Evolutionary conservation across 2,113 vertebrate species (phyloP), one percentile per base, ranked within the genome.

Genomic region (Micromys minutus): DNA sequence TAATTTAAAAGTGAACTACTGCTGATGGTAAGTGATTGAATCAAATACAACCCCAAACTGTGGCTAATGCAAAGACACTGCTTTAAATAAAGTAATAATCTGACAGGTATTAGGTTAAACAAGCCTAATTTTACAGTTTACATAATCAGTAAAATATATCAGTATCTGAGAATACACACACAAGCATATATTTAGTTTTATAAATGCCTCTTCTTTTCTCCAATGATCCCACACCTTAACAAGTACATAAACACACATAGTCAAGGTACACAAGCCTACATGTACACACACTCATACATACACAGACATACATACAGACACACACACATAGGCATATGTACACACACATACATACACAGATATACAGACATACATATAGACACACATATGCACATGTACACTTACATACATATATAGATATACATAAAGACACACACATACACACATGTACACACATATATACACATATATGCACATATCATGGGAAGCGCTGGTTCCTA

Each of bases 21-120:
- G 63, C 29, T 13, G 17, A 50, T 29, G 26, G 39, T 26, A 31
- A 77, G 24, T 50, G 75, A 77, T 57, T 52, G 50, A 92, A 84
- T 17, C 17, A 79, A 83, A 15, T 71, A 24, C 39, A 50, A 93
- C 75, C 59, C 59, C 3, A 17, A 76, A 57, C 59, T 72, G 72
- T 88, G 81, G 7, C 69, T 74, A 95, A 59, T 55, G 55, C 90
- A 57, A 90, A 92, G 63, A 59, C 39, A 55, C 11, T 45, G 13
- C 55, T 92, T 83, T 31, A 72, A 77, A 90, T 45, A 83, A 76
- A 90, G 87, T 39, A 87, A 71, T 71, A 69, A 71, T 61, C 79
- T 89, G 71, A 84, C 4, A 69, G n/a, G 47, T 13, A 79, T 29
- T 57, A 36, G 72, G 63, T 83, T 90, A 80, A 90, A 90, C 10